Conservation (phyloP, 2,113 vertebrate genomes). For the Pterocles burchelli region DNA sequence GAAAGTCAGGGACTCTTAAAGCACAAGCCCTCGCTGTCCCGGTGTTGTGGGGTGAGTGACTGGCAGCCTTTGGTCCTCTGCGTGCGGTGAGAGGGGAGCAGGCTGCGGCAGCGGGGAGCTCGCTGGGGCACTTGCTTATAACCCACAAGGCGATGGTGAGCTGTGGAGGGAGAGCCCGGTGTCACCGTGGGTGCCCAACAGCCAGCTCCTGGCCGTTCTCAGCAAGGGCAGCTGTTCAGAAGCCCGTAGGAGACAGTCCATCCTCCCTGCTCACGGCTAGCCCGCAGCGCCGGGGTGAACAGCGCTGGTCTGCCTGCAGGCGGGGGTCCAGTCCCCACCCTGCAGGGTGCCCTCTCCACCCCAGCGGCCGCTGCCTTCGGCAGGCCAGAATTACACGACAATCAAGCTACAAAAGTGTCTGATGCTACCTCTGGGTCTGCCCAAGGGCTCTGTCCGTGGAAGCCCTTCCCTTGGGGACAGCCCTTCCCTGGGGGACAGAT, state of each 20-base stretch:
- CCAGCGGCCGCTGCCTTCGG: not conserved
- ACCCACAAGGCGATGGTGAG: not conserved
- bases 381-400: not conserved
- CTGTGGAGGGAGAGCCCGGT: not conserved
- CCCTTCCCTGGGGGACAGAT: not conserved
- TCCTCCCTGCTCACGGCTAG: not conserved
- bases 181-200: not conserved
- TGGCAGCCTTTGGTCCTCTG: not conserved
- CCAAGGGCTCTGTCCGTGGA: not conserved
- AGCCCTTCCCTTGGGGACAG: not conserved
- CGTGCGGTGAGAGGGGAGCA: not conserved
- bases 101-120: not conserved
- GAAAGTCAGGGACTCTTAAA: slow-evolving; percentile 22
- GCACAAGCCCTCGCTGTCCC: not conserved
- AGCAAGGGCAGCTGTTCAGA: not conserved
- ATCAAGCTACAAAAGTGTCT: not conserved
- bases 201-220: not conserved
- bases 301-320: not conserved
- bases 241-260: not conserved
- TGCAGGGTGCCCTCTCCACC: not conserved
- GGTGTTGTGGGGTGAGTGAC: not conserved
- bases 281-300: not conserved
- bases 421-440: slow-evolving; percentile 58
- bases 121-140: accelerated
- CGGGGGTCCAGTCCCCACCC: accelerated